A percentile compares a stretch with the other conserved stretches of the same genome.
These are phyloP conservation scores for Ostrea denselamellosa DNA, from an alignment of 1,140 invertebrate genomes.

Conservation along the genomic window DNA sequence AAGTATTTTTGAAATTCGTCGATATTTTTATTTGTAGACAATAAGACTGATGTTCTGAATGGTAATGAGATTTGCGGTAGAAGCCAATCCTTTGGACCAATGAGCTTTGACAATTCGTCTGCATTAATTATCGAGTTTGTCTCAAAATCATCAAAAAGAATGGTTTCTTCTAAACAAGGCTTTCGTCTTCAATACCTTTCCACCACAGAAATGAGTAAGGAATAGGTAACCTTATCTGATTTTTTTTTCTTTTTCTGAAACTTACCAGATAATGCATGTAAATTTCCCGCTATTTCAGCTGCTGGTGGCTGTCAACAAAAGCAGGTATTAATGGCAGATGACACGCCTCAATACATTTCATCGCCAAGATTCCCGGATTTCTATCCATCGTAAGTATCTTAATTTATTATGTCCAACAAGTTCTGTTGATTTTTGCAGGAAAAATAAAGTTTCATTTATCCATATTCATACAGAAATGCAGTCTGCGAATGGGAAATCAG, in stretches of 20 bases:
- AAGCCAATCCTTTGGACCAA: not conserved
- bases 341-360: not conserved
- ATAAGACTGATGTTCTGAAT: not conserved
- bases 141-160: not conserved
- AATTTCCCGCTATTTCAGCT: not conserved
- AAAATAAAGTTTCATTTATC: not conserved
- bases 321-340: slow-evolving; percentile 8
- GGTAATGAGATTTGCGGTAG: not conserved
- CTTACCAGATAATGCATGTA: not conserved
- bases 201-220: not conserved
- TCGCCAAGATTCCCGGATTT: not conserved
- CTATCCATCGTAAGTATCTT: not conserved
- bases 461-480: not conserved
- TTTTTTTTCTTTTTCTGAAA: not conserved
- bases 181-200: not conserved
- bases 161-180: not conserved
- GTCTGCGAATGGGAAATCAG: not conserved
- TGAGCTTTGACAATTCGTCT: not conserved
- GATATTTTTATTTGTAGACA: not conserved
- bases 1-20: not conserved
- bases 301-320: not conserved
- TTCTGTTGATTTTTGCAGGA: not conserved
- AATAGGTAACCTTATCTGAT: not conserved
- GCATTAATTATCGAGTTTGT: not conserved
- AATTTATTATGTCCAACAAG: not conserved